Conservation (phyloP, 2,797 vertebrate species). For the Ctenosaura bakeri region DNA sequence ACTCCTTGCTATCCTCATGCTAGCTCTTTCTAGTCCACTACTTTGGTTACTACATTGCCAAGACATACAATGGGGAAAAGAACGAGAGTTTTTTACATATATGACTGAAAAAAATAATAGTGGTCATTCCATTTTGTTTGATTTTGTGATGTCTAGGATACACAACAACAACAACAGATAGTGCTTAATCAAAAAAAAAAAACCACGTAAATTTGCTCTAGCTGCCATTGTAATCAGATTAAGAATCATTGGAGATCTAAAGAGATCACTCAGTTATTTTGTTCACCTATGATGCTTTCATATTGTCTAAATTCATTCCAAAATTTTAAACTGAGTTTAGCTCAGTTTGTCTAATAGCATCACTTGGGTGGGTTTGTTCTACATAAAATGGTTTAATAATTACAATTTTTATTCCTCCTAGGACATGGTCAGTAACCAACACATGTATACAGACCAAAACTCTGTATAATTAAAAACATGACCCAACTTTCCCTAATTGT, state of each 20-base stretch:
- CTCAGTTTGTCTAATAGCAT: background rate
- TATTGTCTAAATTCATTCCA: too few relatives aligned
- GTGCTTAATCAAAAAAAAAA: background rate
- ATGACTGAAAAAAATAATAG: background rate
- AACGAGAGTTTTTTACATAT: background rate
- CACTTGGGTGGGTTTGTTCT: background rate
- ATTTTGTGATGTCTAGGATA: background rate
- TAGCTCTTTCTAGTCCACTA: background rate
- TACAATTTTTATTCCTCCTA: background rate
- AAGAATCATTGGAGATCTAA: background rate
- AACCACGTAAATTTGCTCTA: background rate
- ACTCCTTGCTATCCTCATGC: background rate
- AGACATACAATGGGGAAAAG: background rate
- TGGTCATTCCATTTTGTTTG: background rate
- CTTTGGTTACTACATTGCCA: background rate
- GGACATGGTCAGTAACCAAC: background rate
- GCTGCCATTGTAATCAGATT: background rate
- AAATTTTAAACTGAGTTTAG: background rate
- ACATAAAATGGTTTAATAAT: background rate
- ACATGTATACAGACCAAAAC: slow-evolving; percentile 9
- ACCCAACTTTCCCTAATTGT: slow-evolving; percentile 47
- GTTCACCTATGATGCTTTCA: too few relatives aligned
- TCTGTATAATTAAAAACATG: slow-evolving; percentile 41
- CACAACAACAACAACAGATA: background rate
- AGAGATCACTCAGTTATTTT: background rate